phyloP scores from a whole-genome alignment of 2,113 vertebrate species.

The Pseudorectes ferrugineus region DNA sequence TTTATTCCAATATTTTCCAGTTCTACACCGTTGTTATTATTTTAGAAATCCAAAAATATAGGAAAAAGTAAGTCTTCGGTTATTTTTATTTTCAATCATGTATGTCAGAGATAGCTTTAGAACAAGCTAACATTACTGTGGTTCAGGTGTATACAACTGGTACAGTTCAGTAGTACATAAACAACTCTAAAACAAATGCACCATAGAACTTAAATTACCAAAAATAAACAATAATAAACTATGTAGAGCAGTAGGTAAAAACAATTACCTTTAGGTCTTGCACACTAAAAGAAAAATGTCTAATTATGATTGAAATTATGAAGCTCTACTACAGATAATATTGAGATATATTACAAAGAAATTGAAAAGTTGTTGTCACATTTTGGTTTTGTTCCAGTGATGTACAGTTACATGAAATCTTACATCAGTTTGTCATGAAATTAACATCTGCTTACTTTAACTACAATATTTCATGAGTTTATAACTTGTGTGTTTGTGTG shows the following conservation, averaged over 20 bases:
- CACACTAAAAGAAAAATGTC: constrained; percentile 54
- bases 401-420: constrained; percentile 62
- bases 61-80: constrained; percentile 10
- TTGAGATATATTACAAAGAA: constrained; percentile 48
- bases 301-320: constrained; percentile 57
- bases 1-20: constrained; percentile 18
- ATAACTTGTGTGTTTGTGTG: neutral
- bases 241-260: constrained; percentile 47
- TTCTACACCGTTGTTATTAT: neutral
- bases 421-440: constrained; percentile 45
- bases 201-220: constrained; percentile 73
- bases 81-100: constrained; percentile 68
- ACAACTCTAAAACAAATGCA: constrained; percentile 69
- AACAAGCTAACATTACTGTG: constrained; percentile 80
- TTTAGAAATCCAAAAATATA: constrained; percentile 7
- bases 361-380: constrained; percentile 66
- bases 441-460: constrained; percentile 44
- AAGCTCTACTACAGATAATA: constrained; percentile 44
- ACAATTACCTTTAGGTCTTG: constrained; percentile 46
- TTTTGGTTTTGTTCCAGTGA: constrained; percentile 76
- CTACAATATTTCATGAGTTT: constrained; percentile 20
- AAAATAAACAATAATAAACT: constrained; percentile 68
- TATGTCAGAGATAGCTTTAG: constrained; percentile 79
- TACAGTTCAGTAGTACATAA: constrained; percentile 80
- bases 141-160: constrained; percentile 76